Conservation (phyloP, 2,797 vertebrate species). For the Sebastes reedi region DNA sequence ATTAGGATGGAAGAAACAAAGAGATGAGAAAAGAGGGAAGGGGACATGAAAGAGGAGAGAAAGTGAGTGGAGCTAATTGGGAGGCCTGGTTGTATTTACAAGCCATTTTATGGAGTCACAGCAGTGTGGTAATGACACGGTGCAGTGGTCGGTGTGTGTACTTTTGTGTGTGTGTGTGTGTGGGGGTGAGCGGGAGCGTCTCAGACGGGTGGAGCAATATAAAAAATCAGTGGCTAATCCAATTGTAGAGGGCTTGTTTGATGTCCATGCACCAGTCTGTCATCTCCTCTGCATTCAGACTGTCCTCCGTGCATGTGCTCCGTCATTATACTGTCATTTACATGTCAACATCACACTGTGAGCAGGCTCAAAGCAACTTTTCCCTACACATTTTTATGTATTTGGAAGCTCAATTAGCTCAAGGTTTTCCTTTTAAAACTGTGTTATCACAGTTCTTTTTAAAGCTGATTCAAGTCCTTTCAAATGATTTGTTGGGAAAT, state of each 20-base stretch:
- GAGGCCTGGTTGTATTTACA: conserved; percentile 75
- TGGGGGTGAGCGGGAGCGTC: conserved; percentile 11
- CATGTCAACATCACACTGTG: neutral
- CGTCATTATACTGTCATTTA: conserved; percentile 13
- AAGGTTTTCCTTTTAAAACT: neutral
- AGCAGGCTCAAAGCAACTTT: neutral
- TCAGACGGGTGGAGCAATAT: conserved; percentile 55
- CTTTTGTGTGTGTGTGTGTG: conserved; percentile 24
- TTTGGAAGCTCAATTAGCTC: neutral
- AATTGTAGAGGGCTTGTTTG: conserved; percentile 41
- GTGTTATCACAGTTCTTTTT: neutral
- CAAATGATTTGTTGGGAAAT: neutral
- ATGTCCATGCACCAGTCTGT: conserved; percentile 38
- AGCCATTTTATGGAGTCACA: conserved; percentile 75
- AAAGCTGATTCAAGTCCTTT: neutral
- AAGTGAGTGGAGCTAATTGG: conserved; percentile 77
- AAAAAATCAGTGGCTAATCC: conserved; percentile 46
- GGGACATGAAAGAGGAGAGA: conserved; percentile 63
- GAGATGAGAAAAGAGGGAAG: neutral
- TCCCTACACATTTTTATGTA: too few relatives aligned
- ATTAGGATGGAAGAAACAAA: conserved; percentile 18
- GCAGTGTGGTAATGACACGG: conserved; percentile 66
- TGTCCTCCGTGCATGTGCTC: neutral
- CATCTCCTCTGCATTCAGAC: conserved; percentile 17
- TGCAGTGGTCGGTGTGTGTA: conserved; percentile 47